These are phyloP conservation scores for Tanypteryx hageni DNA, from an alignment of 2,888 invertebrate genomes.

Conservation along the genomic window DNA sequence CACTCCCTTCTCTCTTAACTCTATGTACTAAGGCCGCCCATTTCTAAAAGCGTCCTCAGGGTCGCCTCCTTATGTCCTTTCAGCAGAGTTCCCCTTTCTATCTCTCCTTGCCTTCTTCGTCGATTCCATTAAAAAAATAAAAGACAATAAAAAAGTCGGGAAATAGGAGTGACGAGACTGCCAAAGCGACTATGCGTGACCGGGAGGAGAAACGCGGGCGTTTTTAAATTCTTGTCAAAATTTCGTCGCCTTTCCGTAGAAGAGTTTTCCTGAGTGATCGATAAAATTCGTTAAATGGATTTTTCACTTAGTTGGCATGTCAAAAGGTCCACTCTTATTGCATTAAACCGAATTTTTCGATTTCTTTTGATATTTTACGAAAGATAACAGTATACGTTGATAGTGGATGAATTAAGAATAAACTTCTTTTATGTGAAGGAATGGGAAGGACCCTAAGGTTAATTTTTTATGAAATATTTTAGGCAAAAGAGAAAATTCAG, in stretches of 20 bases:
- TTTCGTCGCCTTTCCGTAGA: not conserved
- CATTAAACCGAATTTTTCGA: not conserved
- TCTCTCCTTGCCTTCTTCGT: not conserved
- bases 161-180: constrained; percentile 33
- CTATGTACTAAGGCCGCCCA: not conserved
- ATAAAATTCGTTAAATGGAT: not conserved
- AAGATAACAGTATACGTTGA: not conserved
- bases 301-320: constrained; percentile 4
- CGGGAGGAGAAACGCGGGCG: constrained; percentile 20
- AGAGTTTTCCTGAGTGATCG: not conserved
- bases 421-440: not conserved
- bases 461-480: too few species aligned
- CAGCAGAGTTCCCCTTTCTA: not conserved
- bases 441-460: not conserved
- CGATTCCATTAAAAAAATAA: constrained; percentile 52
- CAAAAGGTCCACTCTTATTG: not conserved
- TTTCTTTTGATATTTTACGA: not conserved
- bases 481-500: too few species aligned
- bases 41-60: not conserved
- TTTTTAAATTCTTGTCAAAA: constrained; percentile 45
- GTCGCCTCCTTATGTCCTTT: constrained; percentile 15
- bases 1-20: not conserved
- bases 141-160: not conserved
- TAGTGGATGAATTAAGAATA: not conserved
- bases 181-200: constrained; percentile 11